These are phyloP conservation scores for Heliopora coerulea DNA, from an alignment of 92 coral and sea anemone species.

Conservation along the genomic window DNA sequence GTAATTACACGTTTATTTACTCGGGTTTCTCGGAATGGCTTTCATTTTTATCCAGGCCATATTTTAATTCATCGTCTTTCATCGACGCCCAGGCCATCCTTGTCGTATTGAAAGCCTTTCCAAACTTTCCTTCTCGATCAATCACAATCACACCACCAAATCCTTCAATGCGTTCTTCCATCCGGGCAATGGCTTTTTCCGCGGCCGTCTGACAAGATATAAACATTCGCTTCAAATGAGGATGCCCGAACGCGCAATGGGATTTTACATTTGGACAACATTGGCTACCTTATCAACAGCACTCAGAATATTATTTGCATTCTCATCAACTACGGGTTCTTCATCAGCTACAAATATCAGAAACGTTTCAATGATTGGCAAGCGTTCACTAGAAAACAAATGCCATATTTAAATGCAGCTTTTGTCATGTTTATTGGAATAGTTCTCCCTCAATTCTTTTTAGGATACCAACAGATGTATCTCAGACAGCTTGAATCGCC, in stretches of 20 bases:
- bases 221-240: background rate
- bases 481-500: too few relatives aligned
- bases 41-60: constrained; percentile 55
- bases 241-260: too few relatives aligned
- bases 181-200: constrained; percentile 44
- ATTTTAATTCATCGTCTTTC: constrained; percentile 57
- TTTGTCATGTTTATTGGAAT: too few relatives aligned
- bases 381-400: too few relatives aligned
- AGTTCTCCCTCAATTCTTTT: too few relatives aligned
- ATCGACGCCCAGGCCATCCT: constrained; percentile 86
- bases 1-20: background rate
- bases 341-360: too few relatives aligned
- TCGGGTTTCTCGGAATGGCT: background rate
- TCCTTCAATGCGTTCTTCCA: constrained; percentile 47
- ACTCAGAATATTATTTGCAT: too few relatives aligned
- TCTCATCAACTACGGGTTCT: too few relatives aligned
- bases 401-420: too few relatives aligned
- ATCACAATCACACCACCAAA: constrained; percentile 81
- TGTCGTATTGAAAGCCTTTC: constrained; percentile 66
- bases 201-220: constrained; percentile 11
- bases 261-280: background rate
- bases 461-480: too few relatives aligned
- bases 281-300: too few relatives aligned
- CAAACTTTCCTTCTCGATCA: constrained; percentile 62
- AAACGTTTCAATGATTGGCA: too few relatives aligned